Evolutionary conservation across 2,888 invertebrate species (phyloP), one percentile per base, ranked within the genome.

Genomic region (Pterostichus niger): DNA sequence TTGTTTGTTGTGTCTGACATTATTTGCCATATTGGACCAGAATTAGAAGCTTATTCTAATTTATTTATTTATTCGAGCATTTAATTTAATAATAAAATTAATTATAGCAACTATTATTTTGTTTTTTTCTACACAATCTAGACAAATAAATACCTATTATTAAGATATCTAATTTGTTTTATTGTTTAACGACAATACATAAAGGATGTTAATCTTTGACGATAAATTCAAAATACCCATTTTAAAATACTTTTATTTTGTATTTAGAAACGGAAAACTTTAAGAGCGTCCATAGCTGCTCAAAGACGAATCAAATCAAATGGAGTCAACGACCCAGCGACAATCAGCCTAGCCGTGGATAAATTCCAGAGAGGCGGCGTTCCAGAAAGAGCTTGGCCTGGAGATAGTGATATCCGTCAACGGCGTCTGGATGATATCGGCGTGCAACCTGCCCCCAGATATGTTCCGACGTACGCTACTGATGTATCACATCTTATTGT

Each of bases 201-300:
- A n/a, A n/a, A n/a, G n/a, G n/a, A n/a, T n/a, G n/a, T n/a, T n/a
- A n/a, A n/a, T n/a, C n/a, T n/a, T n/a, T n/a, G n/a, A n/a, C n/a
- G n/a, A n/a, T n/a, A n/a, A n/a, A n/a, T n/a, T n/a, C n/a, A n/a
- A n/a, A n/a, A n/a, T n/a, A n/a, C n/a, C n/a, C n/a, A n/a, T n/a
- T n/a, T n/a, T n/a, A n/a, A n/a, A n/a, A 24, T 46, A n/a, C 76
- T 17, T 59, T 35, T 4, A 59, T 9, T 61, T 33, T 35, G 35
- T 35, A 35, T 93, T 84, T 91, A 98, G 98, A 98, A 98, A 92
- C 94, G 97, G 79, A 97, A 97, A 91, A 95, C 95, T 0, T 90
- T 97, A 85, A 93, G 97, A 78, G 95, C 96, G 71, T 94, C 96
- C 0, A 92, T 96, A 86, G 93, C 95, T 86, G 92, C 94, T 85